A percentile compares a stretch with the other conserved stretches of the same genome.
phyloP scores from a whole-genome alignment of 2,113 vertebrate species.

The Typhlomys cinereus region DNA sequence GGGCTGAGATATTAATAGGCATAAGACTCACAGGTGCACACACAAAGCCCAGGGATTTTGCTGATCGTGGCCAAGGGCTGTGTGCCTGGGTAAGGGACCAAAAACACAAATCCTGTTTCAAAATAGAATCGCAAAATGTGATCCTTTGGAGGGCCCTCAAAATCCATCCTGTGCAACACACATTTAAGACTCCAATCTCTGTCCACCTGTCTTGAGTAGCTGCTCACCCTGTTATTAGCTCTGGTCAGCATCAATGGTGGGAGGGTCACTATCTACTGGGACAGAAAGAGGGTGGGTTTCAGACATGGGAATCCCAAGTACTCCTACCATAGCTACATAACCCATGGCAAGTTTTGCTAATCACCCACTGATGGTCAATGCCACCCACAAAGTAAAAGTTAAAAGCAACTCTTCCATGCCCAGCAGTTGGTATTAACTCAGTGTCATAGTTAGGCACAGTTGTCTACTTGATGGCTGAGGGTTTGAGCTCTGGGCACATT shows the following conservation, averaged over 20 bases:
- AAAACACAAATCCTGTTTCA: slow-evolving; percentile 52
- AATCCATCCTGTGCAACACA: not conserved
- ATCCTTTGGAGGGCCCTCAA: not conserved
- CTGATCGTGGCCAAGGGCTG: not conserved
- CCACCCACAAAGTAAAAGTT: not conserved
- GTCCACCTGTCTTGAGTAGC: not conserved
- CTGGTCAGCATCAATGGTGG: not conserved
- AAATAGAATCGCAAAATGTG: slow-evolving; percentile 51
- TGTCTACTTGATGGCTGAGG: too few species aligned
- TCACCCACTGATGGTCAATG: not conserved
- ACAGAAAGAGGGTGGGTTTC: not conserved
- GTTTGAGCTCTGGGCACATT: too few species aligned
- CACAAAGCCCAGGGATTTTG: slow-evolving; percentile 63
- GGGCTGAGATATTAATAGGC: slow-evolving; percentile 48
- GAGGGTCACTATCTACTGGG: not conserved
- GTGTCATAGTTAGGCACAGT: not conserved
- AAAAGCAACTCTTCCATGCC: not conserved
- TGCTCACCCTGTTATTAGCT: not conserved
- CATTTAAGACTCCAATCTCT: not conserved
- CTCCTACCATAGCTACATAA: not conserved
- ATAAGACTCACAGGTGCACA: slow-evolving; percentile 57
- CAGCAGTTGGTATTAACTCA: not conserved
- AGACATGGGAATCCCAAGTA: not conserved
- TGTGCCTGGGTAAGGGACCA: not conserved
- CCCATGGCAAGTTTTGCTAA: not conserved